Evolutionary conservation across 2,113 vertebrate species (phyloP).

Genomic region (Halcyon senegalensis): DNA sequence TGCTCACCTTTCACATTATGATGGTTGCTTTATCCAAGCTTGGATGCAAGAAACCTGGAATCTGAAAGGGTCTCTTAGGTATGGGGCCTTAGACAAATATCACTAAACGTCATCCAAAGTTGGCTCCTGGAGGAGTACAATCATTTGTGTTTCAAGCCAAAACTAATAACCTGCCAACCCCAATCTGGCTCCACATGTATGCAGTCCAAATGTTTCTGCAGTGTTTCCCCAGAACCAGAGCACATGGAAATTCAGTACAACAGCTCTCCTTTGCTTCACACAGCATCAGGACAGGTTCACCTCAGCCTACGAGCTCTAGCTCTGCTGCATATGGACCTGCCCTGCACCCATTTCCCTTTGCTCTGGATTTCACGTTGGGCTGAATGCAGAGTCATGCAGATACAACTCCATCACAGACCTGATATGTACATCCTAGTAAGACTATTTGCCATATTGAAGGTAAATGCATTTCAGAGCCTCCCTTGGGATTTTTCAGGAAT

Average conservation of each 20-base stretch:
- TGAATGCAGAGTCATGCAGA: not conserved
- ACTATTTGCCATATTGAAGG: not conserved
- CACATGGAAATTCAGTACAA: not conserved
- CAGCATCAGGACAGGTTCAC: not conserved
- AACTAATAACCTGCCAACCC: not conserved
- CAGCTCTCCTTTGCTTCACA: not conserved
- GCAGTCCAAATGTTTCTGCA: not conserved
- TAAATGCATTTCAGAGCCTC: not conserved
- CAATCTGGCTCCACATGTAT: not conserved
- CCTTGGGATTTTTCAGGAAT: not conserved
- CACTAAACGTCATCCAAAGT: not conserved
- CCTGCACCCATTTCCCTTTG: not conserved
- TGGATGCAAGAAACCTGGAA: not conserved
- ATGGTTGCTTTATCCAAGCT: not conserved
- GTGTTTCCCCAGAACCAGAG: not conserved
- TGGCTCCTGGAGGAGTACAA: not conserved
- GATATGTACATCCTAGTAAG: not conserved
- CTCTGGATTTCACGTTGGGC: not conserved
- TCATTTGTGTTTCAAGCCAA: not conserved
- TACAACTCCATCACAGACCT: not conserved
- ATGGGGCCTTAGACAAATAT: not conserved
- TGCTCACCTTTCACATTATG: not conserved
- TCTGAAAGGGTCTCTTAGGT: not conserved
- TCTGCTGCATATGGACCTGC: not conserved
- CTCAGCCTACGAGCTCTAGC: not conserved